Conservation (phyloP, 1,140 invertebrate genomes). For the Archivesica marissinica region DNA sequence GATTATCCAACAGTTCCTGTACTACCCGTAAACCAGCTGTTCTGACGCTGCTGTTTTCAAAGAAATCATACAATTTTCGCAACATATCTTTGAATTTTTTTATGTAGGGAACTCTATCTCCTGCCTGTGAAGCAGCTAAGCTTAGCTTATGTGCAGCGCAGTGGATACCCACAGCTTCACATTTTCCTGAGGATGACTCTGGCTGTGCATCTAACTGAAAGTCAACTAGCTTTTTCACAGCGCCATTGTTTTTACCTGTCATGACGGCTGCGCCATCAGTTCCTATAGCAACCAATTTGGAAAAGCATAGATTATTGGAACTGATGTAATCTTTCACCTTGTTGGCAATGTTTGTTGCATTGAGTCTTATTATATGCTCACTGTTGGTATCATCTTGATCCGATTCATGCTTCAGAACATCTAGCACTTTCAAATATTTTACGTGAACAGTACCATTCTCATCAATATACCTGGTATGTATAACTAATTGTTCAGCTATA, state of each 20-base stretch:
- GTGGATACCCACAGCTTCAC: slow-evolving; percentile 27
- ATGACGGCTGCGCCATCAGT: slow-evolving; percentile 60
- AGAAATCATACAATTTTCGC: slow-evolving; percentile 9
- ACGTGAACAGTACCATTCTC: no score
- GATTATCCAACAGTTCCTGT: neutral
- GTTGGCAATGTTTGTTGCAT: no score
- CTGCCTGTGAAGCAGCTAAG: slow-evolving; percentile 22
- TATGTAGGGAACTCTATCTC: neutral
- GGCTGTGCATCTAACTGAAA: no score
- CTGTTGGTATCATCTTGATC: no score
- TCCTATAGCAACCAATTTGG: slow-evolving; percentile 42
- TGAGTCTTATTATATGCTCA: no score
- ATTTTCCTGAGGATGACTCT: no score
- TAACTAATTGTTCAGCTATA: no score
- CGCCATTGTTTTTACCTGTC: slow-evolving; percentile 31
- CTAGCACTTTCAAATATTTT: no score
- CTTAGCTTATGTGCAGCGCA: slow-evolving; percentile 50
- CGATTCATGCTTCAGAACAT: no score
- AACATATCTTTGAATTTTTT: neutral
- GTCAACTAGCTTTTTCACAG: slow-evolving; percentile 44
- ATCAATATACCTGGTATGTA: no score
- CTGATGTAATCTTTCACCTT: no score
- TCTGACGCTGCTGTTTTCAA: slow-evolving; percentile 2
- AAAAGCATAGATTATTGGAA: no score
- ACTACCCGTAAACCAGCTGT: neutral